Evolutionary conservation across 2,797 vertebrate species (phyloP).

Genomic region (Chaetodon trifasciatus): DNA sequence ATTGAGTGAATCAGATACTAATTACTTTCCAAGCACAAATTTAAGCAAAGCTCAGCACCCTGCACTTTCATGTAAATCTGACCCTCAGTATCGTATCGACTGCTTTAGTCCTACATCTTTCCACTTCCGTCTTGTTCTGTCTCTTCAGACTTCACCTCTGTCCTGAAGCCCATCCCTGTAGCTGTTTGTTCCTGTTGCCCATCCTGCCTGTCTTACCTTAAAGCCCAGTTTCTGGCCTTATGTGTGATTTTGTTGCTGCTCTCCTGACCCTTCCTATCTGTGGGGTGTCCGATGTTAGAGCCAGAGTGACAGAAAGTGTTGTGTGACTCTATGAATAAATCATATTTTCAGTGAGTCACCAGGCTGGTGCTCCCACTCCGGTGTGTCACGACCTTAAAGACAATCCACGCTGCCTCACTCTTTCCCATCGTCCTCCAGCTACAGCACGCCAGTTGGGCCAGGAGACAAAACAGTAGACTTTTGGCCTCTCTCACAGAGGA

Average conservation of each 20-base stretch:
- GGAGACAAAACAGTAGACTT: neutral
- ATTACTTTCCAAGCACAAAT: neutral
- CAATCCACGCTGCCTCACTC: conserved; percentile 17
- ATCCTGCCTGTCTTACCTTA: conserved; percentile 5
- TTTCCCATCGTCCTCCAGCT: neutral
- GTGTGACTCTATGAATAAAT: conserved; percentile 72
- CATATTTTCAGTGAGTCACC: conserved; percentile 70
- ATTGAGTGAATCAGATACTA: conserved; percentile 2
- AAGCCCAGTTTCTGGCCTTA: conserved; percentile 1
- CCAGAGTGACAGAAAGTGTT: conserved; percentile 64
- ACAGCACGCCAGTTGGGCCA: neutral
- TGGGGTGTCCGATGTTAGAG: conserved; percentile 54
- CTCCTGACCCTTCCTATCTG: conserved; percentile 32
- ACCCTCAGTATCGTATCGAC: neutral
- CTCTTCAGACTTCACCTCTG: too few species aligned
- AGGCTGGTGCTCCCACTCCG: conserved; percentile 21
- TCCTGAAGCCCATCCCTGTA: neutral
- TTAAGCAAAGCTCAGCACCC: neutral
- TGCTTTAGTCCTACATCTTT: neutral
- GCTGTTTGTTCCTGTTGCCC: neutral
- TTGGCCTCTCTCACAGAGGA: neutral
- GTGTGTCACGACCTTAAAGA: conserved; percentile 41
- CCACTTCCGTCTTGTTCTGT: neutral
- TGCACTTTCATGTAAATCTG: neutral
- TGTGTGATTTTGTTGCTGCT: neutral